Conservation (phyloP, 2,888 invertebrate genomes). For the Plusia festucae region DNA sequence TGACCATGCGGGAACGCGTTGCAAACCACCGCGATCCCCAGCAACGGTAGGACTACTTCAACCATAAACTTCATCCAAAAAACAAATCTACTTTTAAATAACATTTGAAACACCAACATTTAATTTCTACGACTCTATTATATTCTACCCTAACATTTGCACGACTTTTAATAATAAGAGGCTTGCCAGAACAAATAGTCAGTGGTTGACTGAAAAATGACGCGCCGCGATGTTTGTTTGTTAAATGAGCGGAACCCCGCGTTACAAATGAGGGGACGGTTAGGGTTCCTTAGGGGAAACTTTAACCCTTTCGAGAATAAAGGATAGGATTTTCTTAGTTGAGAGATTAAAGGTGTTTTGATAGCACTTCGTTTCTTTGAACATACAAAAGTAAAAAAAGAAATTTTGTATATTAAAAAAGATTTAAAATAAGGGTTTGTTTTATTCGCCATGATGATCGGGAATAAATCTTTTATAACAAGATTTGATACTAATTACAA, state of each 20-base stretch:
- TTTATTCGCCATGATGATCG: too few relatives aligned
- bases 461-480: too few relatives aligned
- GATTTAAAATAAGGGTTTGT: too few relatives aligned
- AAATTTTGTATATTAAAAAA: too few relatives aligned
- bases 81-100: not conserved
- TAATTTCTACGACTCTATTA: slow-evolving; percentile 14
- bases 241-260: slow-evolving; percentile 40
- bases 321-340: not conserved
- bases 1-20: too few relatives aligned
- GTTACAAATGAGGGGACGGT: slow-evolving; percentile 49
- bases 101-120: not conserved
- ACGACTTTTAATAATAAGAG: slow-evolving; percentile 59
- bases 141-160: slow-evolving; percentile 24
- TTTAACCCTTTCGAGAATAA: slow-evolving; percentile 22
- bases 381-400: too few relatives aligned
- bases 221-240: slow-evolving; percentile 67
- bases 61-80: too few relatives aligned
- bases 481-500: too few relatives aligned
- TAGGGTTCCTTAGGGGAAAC: slow-evolving; percentile 18
- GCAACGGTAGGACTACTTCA: too few relatives aligned
- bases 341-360: not conserved
- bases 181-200: slow-evolving; percentile 70
- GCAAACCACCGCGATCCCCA: too few relatives aligned
- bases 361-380: not conserved
- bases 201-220: slow-evolving; percentile 76